Evolutionary conservation across 2,888 invertebrate genomes (phyloP).

Genomic region (Thera obeliscata): DNA sequence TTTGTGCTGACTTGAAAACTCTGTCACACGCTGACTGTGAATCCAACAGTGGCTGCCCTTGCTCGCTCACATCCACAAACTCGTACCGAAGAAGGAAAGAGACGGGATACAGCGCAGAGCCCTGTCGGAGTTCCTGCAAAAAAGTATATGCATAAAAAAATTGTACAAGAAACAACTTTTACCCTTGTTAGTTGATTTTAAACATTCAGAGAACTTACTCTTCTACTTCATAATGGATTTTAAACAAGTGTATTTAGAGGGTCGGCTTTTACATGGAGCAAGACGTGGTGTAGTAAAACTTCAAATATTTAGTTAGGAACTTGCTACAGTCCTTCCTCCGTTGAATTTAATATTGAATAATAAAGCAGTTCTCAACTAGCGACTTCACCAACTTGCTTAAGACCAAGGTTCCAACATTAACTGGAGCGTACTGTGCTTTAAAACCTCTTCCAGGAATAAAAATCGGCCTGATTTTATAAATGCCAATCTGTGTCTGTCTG

Average conservation of each 20-base stretch:
- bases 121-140: constrained; percentile 87
- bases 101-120: constrained; percentile 91
- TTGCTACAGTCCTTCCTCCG: constrained; percentile 73
- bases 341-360: constrained; percentile 82
- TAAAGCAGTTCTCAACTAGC: constrained; percentile 78
- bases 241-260: constrained; percentile 44
- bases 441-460: constrained; percentile 51
- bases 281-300: constrained; percentile 68
- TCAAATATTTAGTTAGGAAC: constrained; percentile 81
- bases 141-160: constrained; percentile 24
- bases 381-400: constrained; percentile 77
- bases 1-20: constrained; percentile 83
- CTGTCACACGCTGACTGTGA: constrained; percentile 87
- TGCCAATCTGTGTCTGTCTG: too few species aligned
- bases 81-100: constrained; percentile 92
- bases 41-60: constrained; percentile 84
- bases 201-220: constrained; percentile 23
- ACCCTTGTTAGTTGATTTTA: constrained; percentile 29
- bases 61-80: constrained; percentile 90
- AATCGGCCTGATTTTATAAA: neutral
- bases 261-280: constrained; percentile 51
- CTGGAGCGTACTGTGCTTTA: constrained; percentile 50
- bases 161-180: constrained; percentile 23
- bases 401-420: constrained; percentile 72
- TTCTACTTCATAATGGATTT: constrained; percentile 36